These are phyloP conservation scores for Tinea trinotella DNA, from an alignment of 2,888 invertebrate genomes.

Conservation along the genomic window DNA sequence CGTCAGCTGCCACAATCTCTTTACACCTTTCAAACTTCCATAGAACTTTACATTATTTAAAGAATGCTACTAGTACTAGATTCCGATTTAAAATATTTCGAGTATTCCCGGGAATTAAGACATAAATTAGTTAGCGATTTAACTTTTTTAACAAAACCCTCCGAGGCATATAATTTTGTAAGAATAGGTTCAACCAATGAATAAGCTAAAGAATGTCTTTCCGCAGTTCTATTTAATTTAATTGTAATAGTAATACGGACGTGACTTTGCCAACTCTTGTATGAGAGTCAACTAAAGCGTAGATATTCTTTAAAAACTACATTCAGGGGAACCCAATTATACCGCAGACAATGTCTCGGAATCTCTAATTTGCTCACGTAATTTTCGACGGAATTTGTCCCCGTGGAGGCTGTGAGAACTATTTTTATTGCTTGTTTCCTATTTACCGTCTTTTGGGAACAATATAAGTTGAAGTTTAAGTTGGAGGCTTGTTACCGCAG, in stretches of 20 bases:
- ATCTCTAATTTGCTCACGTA: constrained; percentile 72
- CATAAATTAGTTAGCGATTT: no score
- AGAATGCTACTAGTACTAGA: no score
- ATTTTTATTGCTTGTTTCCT: constrained; percentile 71
- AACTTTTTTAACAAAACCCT: no score
- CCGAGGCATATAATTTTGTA: no score
- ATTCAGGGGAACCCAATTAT: constrained; percentile 44
- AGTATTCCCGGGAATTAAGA: no score
- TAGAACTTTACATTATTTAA: no score
- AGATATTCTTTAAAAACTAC: constrained; percentile 22
- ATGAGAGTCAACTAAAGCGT: constrained; percentile 21
- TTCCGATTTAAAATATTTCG: no score
- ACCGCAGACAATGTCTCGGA: constrained; percentile 59
- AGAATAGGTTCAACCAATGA: no score
- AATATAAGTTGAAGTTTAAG: constrained; percentile 58
- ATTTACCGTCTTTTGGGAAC: constrained; percentile 59
- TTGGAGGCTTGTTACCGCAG: constrained; percentile 51
- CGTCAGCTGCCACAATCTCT: no score
- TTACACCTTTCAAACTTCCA: no score
- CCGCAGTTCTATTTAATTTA: background rate
- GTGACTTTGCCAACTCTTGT: constrained; percentile 1
- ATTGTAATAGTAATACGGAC: background rate
- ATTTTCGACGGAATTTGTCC: constrained; percentile 65
- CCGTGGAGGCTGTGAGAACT: constrained; percentile 47
- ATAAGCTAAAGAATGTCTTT: background rate